Evolutionary conservation across 2,888 invertebrate species (phyloP).

Genomic region (Augochlorella aurata): DNA sequence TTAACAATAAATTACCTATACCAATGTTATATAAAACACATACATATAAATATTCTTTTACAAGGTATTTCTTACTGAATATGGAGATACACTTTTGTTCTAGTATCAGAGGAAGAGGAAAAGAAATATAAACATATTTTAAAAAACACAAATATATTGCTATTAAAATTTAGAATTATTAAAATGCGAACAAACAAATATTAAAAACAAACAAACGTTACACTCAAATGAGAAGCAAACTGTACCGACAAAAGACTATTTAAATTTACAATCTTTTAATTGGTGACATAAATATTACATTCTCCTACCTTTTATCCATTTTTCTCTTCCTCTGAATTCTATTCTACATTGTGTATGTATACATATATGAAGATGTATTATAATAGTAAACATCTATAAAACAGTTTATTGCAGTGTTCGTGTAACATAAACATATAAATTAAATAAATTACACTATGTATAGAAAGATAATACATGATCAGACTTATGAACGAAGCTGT

Average conservation of each 20-base stretch:
- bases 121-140: background rate
- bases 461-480: conserved; percentile 36
- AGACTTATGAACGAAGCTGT: conserved; percentile 34
- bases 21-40: conserved; percentile 68
- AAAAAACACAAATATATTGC: background rate
- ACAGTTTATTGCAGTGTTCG: conserved; percentile 28
- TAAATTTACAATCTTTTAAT: conserved; percentile 15
- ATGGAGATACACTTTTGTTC: conserved; percentile 27
- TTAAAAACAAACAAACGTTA: background rate
- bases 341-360: conserved; percentile 22
- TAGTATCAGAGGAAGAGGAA: conserved; percentile 35
- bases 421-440: conserved; percentile 42
- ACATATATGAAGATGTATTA: conserved; percentile 18
- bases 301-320: background rate
- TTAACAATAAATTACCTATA: conserved; percentile 67
- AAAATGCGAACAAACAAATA: background rate
- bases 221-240: background rate
- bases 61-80: conserved; percentile 28
- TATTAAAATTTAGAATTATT: background rate
- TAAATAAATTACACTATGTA: conserved; percentile 51
- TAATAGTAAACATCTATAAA: conserved; percentile 40
- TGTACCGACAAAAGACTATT: background rate
- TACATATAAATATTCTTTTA: conserved; percentile 66
- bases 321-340: conserved; percentile 40
- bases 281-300: background rate